Percentiles rank a stretch among this genome's conserved stretches.
Conservation (phyloP, 2,113 vertebrate genomes). For the Nansenia antarctica region DNA sequence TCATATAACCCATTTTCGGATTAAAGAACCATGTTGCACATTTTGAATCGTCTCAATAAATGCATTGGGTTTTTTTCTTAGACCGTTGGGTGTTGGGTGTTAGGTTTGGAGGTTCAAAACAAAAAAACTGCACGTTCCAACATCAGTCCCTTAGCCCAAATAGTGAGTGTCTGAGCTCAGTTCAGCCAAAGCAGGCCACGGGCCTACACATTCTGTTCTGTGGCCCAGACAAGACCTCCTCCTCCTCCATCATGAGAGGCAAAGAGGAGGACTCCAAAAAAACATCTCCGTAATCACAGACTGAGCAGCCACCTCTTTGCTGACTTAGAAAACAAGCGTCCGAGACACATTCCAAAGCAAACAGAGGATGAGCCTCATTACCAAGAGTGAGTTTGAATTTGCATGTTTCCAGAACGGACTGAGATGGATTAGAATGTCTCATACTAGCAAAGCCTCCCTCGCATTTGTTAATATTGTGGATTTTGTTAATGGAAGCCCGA, state of each 20-base stretch:
- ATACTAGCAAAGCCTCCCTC: neutral
- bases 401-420: constrained; percentile 32
- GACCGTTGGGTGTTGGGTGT: neutral
- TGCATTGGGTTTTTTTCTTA: no score
- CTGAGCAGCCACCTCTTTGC: constrained; percentile 71
- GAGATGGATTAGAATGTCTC: constrained; percentile 1
- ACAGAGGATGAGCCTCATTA: constrained; percentile 70
- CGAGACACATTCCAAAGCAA: constrained; percentile 72
- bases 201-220: constrained; percentile 60
- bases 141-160: constrained; percentile 33
- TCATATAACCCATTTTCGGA: no score
- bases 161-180: constrained; percentile 25
- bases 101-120: neutral
- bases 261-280: constrained; percentile 31
- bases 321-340: constrained; percentile 76
- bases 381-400: constrained; percentile 65
- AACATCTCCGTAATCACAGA: constrained; percentile 67
- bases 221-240: constrained; percentile 72
- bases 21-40: no score
- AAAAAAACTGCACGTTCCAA: neutral
- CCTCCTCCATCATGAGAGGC: constrained; percentile 72
- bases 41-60: neutral
- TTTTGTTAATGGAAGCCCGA: neutral
- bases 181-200: constrained; percentile 49
- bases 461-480: neutral